Percentiles rank a stretch among this genome's conserved stretches.
phyloP scores from a whole-genome alignment of 2,797 vertebrate species.

The Menidia menidia region DNA sequence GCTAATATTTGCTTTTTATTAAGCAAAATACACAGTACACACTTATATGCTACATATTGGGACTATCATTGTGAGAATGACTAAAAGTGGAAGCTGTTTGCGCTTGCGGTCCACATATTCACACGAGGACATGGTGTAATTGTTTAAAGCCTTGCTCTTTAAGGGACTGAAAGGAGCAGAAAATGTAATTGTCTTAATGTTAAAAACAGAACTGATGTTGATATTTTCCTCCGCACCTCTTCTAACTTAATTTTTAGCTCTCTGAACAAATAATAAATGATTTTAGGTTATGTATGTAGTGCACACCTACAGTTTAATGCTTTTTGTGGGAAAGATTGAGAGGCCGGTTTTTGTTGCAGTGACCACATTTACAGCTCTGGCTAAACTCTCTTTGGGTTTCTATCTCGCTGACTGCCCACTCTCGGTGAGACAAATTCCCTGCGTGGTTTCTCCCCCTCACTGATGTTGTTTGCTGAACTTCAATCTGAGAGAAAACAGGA shows the following conservation, averaged over 20 bases:
- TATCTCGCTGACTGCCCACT: slow-evolving; percentile 50
- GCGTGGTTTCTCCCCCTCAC: slow-evolving; percentile 36
- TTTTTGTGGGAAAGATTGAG: slow-evolving; percentile 17
- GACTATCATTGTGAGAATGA: background rate
- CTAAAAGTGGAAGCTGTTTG: background rate
- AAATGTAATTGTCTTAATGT: too few species aligned
- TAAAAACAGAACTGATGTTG: too few species aligned
- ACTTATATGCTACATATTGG: background rate
- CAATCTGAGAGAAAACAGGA: slow-evolving; percentile 71
- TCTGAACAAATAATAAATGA: too few species aligned
- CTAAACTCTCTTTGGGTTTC: slow-evolving; percentile 32
- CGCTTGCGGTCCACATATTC: background rate
- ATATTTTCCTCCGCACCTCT: too few species aligned
- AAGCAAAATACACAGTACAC: too few species aligned
- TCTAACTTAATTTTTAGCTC: too few species aligned
- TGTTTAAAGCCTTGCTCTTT: background rate
- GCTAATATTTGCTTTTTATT: background rate
- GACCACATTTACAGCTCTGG: slow-evolving; percentile 41
- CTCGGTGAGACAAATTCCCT: slow-evolving; percentile 56
- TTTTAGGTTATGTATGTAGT: background rate
- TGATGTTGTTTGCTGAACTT: slow-evolving; percentile 57
- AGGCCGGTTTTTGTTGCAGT: slow-evolving; percentile 13
- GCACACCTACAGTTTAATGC: background rate
- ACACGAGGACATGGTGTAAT: background rate
- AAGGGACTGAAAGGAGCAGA: too few species aligned